Base-by-base conservation (phyloP, 2,113 vertebrate genomes). In the Hemiscyllium ocellatum region DNA sequence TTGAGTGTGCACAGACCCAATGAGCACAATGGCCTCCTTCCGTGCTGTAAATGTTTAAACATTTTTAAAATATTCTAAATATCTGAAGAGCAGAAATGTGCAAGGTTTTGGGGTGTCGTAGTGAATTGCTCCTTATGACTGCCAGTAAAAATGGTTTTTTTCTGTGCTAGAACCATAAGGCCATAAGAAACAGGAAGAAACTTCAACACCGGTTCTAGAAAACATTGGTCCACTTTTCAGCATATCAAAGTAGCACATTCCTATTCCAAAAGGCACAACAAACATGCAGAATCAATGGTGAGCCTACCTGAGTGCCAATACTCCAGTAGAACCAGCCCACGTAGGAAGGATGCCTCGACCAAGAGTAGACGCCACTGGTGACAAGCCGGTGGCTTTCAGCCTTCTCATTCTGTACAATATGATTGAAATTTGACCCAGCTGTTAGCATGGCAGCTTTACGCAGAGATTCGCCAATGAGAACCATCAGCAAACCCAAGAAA, bases 321-420 rank as follows among this genome's bases (percentile, higher is more conserved):
- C 99, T 99, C 99, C 99, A 99, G 98, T 98, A 99, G 97, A 99
- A 99, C 99, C 99, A 99, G 89, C 99, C 99, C 91, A 99, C 99
- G 0, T 99, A 99, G 2, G 99, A 99, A 0, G 99, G 99, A 96
- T 99, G 99, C 96, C 99, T 98, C 97, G 98, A 99, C 98, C 97
- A 98, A 66, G 98, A 97, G 0, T 99, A 99, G 13, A 99, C 99
- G 0, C 99, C 99, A 0, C 96, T 97, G 0, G 99, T 99, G 97
- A 99, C 99, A 97, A 99, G 96, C 29, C 98, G 98, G 33, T 99
- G 99, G 37, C 98, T 98, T 33, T 98, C 98, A 0, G 99, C 98
- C 78, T 99, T 99, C 96, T 99, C 99, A 0, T 99, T 99, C 98
- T 99, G 99, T 22, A 99, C 99, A 1, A 99, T 99, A 94, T 99